phyloP scores from a whole-genome alignment of 1,140 invertebrate genomes.

The Cydia amplana region DNA sequence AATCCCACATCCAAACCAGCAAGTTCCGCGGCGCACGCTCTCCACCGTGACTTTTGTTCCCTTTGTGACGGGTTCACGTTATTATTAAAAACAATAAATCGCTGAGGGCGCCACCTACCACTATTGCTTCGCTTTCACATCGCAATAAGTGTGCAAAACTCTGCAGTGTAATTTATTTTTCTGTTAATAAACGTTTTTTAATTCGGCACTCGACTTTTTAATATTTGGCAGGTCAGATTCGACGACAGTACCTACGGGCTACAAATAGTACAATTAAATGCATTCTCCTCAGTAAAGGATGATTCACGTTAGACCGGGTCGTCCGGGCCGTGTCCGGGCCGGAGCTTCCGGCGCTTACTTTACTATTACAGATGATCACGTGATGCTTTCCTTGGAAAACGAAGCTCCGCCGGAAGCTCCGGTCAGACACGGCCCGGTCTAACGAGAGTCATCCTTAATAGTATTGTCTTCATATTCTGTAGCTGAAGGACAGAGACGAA shows the following conservation, averaged over 20 bases:
- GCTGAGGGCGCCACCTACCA: constrained; percentile 73
- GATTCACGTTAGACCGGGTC: too few species aligned
- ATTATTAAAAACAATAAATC: constrained; percentile 80
- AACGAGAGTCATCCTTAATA: too few species aligned
- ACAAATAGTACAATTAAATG: neutral
- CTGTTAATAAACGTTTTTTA: constrained; percentile 30
- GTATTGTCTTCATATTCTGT: too few species aligned
- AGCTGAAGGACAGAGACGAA: too few species aligned
- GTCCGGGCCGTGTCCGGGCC: too few species aligned
- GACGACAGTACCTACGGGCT: neutral
- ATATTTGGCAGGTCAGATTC: neutral
- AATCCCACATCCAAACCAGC: constrained; percentile 45
- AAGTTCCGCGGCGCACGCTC: constrained; percentile 45
- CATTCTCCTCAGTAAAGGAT: neutral
- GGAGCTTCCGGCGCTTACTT: too few species aligned
- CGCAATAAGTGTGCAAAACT: constrained; percentile 40
- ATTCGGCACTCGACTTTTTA: constrained; percentile 20
- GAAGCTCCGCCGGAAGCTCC: too few species aligned
- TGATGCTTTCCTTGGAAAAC: too few species aligned
- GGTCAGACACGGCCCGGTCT: too few species aligned
- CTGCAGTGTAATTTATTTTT: constrained; percentile 29
- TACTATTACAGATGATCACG: too few species aligned
- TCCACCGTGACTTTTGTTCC: constrained; percentile 69
- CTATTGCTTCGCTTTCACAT: constrained; percentile 74
- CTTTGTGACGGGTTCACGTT: constrained; percentile 76